Conservation (phyloP, 2,888 invertebrate genomes). For the Tromatobia lineatoria region DNA sequence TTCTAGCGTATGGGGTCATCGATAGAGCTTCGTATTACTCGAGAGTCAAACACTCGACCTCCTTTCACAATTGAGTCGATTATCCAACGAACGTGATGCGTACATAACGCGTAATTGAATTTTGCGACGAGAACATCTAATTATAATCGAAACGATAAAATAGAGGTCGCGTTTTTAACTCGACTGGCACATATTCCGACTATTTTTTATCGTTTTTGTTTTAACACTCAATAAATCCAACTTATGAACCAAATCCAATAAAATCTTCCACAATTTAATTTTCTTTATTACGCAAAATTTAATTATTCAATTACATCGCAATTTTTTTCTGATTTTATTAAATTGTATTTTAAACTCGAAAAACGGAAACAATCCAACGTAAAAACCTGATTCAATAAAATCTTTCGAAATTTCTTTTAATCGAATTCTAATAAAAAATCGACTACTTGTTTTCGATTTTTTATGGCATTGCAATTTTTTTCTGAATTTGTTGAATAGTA, state of each 20-base stretch:
- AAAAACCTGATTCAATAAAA: not conserved
- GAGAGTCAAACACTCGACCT: slow-evolving; percentile 18
- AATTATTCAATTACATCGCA: too few species aligned
- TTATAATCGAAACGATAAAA: not conserved
- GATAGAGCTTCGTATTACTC: slow-evolving; percentile 14
- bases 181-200: not conserved
- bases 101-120: slow-evolving; percentile 18
- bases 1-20: slow-evolving; percentile 23
- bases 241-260: not conserved
- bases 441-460: not conserved
- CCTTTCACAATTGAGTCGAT: slow-evolving; percentile 42
- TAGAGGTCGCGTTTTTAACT: not conserved
- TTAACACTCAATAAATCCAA: not conserved
- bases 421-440: too few species aligned
- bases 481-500: not conserved
- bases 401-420: not conserved
- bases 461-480: too few species aligned
- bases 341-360: too few species aligned
- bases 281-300: too few species aligned
- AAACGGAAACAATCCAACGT: not conserved
- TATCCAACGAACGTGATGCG: slow-evolving; percentile 4
- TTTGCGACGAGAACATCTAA: slow-evolving; percentile 4
- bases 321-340: too few species aligned
- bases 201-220: not conserved
- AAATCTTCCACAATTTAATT: not conserved